These are phyloP conservation scores for Pteronura brasiliensis DNA, from an alignment of 2,113 vertebrate species.

Conservation along the genomic window DNA sequence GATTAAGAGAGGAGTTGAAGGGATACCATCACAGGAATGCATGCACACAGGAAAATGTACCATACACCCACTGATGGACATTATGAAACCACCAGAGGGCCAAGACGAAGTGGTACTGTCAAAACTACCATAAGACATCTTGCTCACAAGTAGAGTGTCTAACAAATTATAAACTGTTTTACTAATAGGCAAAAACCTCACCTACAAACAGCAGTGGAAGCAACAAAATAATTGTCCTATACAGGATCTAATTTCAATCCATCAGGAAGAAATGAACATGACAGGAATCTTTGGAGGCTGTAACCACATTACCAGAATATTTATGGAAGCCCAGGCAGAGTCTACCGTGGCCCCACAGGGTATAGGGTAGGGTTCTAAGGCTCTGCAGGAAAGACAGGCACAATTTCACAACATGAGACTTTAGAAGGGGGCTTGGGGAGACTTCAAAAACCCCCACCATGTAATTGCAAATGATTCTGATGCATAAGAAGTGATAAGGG, in stretches of 20 bases:
- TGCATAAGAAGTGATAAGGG: not conserved
- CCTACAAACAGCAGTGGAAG: not conserved
- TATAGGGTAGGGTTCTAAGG: not conserved
- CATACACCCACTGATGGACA: not conserved
- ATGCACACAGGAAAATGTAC: not conserved
- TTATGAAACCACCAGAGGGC: not conserved
- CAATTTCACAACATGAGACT: not conserved
- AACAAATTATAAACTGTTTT: not conserved
- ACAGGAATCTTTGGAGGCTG: not conserved
- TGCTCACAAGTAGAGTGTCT: not conserved
- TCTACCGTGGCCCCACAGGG: not conserved
- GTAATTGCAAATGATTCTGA: not conserved
- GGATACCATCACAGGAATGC: not conserved
- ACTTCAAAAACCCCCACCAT: not conserved
- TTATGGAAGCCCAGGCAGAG: not conserved
- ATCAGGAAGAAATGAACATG: not conserved
- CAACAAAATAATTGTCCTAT: not conserved
- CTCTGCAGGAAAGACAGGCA: not conserved
- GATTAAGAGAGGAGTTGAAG: not conserved
- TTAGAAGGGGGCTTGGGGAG: not conserved
- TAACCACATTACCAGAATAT: not conserved
- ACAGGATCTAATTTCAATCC: not conserved
- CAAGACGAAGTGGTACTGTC: not conserved
- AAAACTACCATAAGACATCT: not conserved
- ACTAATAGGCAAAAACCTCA: not conserved